Evolutionary conservation across 2,888 invertebrate species (phyloP), one percentile per base, ranked within the genome.

Genomic region (Cryptocephalus moraei): DNA sequence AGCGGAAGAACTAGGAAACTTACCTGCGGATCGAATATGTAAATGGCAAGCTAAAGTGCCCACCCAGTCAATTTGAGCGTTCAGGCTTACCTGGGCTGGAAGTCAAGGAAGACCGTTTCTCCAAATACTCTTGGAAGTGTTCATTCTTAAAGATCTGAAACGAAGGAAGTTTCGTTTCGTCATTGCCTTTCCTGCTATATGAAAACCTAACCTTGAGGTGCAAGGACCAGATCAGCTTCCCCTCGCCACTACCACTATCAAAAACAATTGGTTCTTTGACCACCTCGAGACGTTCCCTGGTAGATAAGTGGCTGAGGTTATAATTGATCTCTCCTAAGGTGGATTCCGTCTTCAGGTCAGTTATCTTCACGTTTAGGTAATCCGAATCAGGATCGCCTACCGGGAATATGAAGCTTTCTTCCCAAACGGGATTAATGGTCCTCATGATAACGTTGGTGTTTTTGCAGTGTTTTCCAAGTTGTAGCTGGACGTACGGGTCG

Each of bases 351-450:
- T 91, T 92, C 58, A 87, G 86, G 64, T 94, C 93, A 45, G 82
- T 69, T 39, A 86, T 86, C 77, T 87, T 88, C 32, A 96, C 73
- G 56, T 88, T 84, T 12, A 97, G 67, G 10, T 84, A 81, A 64
- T 95, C 91, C 32, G 87, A 86, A 65, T 92, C 89, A 0, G 95
- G 94, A 74, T 96, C 91, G 56, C 83, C 80, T 3, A 96, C 86
- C 36, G 96, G 79, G 74, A 95, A 95, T 2, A 91, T 86, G 70
- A 94, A 93, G 8, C 93, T 92, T 67, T 92, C 86, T 71, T 96
- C 95, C 82, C 89, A 97, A 44, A 94, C 86, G 0, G 97, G 97
- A 64, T 90, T 85, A 56, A 85, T 86, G 0, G 89, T 91, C 56
- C 91, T 79, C 76, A 85, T 79, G 56, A 83, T 79, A 32, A 85